Evolutionary conservation across 2,888 invertebrate species (phyloP), one percentile per base, ranked within the genome.

Genomic region (Lasiommata megera): DNA sequence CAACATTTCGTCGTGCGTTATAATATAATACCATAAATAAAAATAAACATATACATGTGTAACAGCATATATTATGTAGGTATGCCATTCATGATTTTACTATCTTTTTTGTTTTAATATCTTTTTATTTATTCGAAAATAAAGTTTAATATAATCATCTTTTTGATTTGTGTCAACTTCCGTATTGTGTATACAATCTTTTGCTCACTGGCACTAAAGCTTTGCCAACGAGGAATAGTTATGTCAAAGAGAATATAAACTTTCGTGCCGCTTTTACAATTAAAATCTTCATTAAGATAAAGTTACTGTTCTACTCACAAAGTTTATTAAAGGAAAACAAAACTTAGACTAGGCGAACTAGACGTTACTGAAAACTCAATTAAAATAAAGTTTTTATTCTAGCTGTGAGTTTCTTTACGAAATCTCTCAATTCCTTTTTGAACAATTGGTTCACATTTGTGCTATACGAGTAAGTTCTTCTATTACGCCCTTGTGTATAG

Each of bases 361-460:
- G 16, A 31, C 6, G 16, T 31, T 14, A 12, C 28, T 23, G n/a
- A 11, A 43, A 43, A 12, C 12, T 43, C 28, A 46, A 16, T 31
- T 29, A 41, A 47, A 3, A 12, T 3, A 18, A 6, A 12, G 12
- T 11, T 50, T 36, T 48, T 31, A 50, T 37, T 28, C 23, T 41
- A 31, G 18, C 36, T n/a, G 29, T 41, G n/a, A 62, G 43, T 29
- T 46, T 52, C 31, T 54, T 18, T n/a, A 60, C 29, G 51, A 63
- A 58, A 44, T 58, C 52, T 47, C 54, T 60, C 17, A 61, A 44
- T 46, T 65, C 61, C 16, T 51, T 54, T 36, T 54, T 23, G 28
- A 60, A 38, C 17, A 60, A 40, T 43, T n/a, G 38, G 50, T 58
- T 54, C n/a, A 58, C 51, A 36, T 48, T 29, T n/a, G 54, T 17